phyloP scores from a whole-genome alignment of 2,888 invertebrate genomes.

The Seira musarum region DNA sequence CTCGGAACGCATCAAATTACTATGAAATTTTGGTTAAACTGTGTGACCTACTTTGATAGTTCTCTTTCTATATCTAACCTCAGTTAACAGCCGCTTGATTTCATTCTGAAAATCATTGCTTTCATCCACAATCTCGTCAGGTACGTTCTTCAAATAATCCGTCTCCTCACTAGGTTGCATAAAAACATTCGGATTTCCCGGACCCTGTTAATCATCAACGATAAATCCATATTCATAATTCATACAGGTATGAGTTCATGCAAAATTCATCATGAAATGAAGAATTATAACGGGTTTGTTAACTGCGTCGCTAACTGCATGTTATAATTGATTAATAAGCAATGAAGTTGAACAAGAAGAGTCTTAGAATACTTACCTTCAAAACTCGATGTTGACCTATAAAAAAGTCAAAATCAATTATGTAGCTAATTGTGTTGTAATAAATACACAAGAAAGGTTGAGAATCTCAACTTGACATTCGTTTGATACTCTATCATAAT shows the following conservation, averaged over 20 bases:
- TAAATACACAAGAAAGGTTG: too few relatives aligned
- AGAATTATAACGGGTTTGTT: too few relatives aligned
- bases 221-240: too few relatives aligned
- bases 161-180: conserved; percentile 72
- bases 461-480: too few relatives aligned
- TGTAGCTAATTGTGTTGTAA: too few relatives aligned
- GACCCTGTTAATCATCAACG: too few relatives aligned
- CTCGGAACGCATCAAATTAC: background rate
- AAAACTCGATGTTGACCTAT: conserved; percentile 83
- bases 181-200: conserved; percentile 84
- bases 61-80: conserved; percentile 74
- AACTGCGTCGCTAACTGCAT: too few relatives aligned
- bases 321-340: too few relatives aligned
- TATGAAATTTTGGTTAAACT: background rate
- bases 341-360: too few relatives aligned
- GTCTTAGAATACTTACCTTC: conserved; percentile 78
- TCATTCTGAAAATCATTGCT: conserved; percentile 78
- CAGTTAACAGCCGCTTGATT: conserved; percentile 80
- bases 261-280: too few relatives aligned
- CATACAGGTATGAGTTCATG: too few relatives aligned
- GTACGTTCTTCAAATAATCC: conserved; percentile 72
- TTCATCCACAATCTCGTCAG: conserved; percentile 78
- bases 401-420: conserved; percentile 94
- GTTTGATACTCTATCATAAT: too few relatives aligned
- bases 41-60: conserved; percentile 29